Base-by-base conservation (phyloP, 2,888 invertebrate species). In the Athalia circularis region DNA sequence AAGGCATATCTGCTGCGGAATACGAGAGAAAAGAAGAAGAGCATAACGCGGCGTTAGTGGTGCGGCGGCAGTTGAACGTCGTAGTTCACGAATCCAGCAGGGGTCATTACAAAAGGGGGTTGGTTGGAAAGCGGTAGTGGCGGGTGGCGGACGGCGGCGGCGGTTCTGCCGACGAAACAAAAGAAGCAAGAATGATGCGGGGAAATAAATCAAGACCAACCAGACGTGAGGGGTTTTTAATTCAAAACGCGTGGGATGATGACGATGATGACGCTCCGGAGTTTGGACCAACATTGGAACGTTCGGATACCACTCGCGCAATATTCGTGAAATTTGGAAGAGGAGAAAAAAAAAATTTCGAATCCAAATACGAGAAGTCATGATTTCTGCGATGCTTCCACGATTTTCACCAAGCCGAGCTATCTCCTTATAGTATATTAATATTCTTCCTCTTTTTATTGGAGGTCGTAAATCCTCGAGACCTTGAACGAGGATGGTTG, bases 181-280 rank as follows among this genome's bases (percentile, higher is more conserved):
- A 87, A 86, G 85, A 82, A 80, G 81, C 83, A 86, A 87, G 88
- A 88, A 83, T 86, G 87, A 89, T 89, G 87, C 82, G 84, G 83
- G 85, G 83, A 86, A 85, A 90, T 90, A 89, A 90, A 90, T 89
- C 89, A 89, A 85, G 87, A 86, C 88, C 88, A 89, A 89, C 88
- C 88, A 89, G 88, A 85, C 86, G 84, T 82, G 81, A 81, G 81
- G 84, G 84, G 86, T 87, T 29, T 29, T 87, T 88, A 87, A 87
- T 87, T 88, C 85, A 83, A 29, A 85, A 85, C 85, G 86, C 87
- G 87, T 87, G 87, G 87, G 88, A 88, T 83, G 86, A 52, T 6
- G n/a, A 47, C 52, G 62, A 52, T 52, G 52, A 52, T 9, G 11
- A 52, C 7, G 11, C 29, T 29, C 29, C 29, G 29, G 2, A 1